A percentile compares a stretch with the other conserved stretches of the same genome.
Conservation (phyloP, 2,797 vertebrate species). For the Echeneis naucrates region DNA sequence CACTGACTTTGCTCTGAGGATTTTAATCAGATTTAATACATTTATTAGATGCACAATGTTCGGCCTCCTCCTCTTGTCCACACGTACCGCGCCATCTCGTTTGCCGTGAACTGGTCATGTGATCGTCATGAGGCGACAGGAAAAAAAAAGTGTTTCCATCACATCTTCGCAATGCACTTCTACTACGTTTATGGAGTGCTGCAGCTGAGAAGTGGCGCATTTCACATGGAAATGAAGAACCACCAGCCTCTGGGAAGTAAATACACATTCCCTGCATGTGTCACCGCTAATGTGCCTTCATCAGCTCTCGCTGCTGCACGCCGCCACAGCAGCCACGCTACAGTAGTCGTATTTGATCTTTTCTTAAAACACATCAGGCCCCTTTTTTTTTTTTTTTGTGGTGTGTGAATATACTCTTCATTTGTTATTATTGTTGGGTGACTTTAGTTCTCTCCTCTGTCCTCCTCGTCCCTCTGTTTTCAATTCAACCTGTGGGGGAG, state of each 20-base stretch:
- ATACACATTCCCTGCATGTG: neutral
- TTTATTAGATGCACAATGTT: too few species aligned
- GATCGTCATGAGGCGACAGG: too few species aligned
- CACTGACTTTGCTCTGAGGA: too few species aligned
- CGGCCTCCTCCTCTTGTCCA: too few species aligned
- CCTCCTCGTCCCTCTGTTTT: neutral
- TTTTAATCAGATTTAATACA: too few species aligned
- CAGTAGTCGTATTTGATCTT: neutral
- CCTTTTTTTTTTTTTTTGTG: neutral
- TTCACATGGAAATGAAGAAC: neutral
- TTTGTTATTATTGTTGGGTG: neutral
- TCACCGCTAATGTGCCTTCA: constrained; percentile 10
- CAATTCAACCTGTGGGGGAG: neutral
- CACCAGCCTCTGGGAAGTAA: neutral
- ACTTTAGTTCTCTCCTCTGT: neutral
- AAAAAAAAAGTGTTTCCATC: too few species aligned
- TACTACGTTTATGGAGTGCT: neutral
- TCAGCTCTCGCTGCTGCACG: neutral
- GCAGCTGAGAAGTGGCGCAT: neutral
- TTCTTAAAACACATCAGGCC: neutral
- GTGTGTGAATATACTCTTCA: neutral
- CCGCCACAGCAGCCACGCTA: neutral
- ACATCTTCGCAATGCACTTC: too few species aligned
- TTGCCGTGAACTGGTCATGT: too few species aligned
- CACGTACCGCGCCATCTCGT: too few species aligned